phyloP scores from a whole-genome alignment of 2,888 invertebrate genomes.

The Pardosa pseudoannulata region DNA sequence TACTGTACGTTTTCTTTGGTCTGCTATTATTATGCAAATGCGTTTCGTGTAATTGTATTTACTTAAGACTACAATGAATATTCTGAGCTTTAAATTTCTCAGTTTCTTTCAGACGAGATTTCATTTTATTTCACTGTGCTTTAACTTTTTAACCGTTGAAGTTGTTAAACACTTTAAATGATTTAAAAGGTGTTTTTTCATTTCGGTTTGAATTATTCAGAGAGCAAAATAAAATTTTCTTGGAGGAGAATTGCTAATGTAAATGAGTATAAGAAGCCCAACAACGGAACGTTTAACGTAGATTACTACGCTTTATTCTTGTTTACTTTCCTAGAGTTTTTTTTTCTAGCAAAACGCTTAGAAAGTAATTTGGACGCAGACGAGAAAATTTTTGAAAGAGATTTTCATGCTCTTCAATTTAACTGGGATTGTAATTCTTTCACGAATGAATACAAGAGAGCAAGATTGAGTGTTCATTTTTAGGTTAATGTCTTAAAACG shows the following conservation, averaged over 20 bases:
- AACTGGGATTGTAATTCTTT: slow-evolving; percentile 12
- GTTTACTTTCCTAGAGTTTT: not conserved
- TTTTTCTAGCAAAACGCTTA: not conserved
- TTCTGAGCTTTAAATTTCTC: slow-evolving; percentile 55
- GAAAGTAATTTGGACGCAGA: slow-evolving; percentile 13
- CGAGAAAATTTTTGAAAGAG: not conserved
- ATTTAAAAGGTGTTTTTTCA: slow-evolving; percentile 4
- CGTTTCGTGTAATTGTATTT: slow-evolving; percentile 69
- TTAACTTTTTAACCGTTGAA: slow-evolving; percentile 15
- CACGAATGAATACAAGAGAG: not conserved
- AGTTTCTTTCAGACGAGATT: not conserved
- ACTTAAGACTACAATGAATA: slow-evolving; percentile 72
- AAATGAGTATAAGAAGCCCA: slow-evolving; percentile 13
- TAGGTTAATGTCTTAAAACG: not conserved
- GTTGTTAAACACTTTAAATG: slow-evolving; percentile 21
- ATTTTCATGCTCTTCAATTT: not conserved
- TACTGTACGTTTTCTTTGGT: slow-evolving; percentile 32
- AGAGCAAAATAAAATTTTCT: slow-evolving; percentile 7
- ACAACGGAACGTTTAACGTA: not conserved
- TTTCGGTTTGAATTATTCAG: slow-evolving; percentile 14
- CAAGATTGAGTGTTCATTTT: not conserved
- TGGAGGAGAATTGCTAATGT: not conserved
- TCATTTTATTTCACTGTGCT: not conserved
- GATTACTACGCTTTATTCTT: not conserved
- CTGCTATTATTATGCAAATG: slow-evolving; percentile 70